Evolutionary conservation across 2,797 vertebrate genomes (phyloP).

Genomic region (Anisognathus igniventris): DNA sequence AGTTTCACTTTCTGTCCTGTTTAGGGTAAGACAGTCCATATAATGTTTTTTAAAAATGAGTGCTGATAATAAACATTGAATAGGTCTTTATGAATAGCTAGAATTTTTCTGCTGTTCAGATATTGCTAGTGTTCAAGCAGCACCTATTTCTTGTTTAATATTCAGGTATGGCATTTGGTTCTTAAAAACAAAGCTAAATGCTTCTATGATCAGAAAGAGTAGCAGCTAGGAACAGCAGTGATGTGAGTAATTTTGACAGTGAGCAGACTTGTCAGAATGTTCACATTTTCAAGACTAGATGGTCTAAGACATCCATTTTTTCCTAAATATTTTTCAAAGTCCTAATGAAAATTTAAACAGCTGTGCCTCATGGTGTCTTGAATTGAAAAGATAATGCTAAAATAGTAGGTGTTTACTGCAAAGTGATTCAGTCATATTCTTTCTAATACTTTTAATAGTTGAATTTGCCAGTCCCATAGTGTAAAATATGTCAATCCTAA

Average conservation of each 20-base stretch:
- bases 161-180: background rate
- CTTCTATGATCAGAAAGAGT: background rate
- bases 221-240: conserved; percentile 6
- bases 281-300: conserved; percentile 50
- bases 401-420: conserved; percentile 29
- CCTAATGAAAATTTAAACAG: conserved; percentile 48
- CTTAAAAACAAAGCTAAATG: background rate
- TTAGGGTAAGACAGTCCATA: background rate
- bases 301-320: conserved; percentile 35
- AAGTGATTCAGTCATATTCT: conserved; percentile 31
- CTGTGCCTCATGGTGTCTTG: background rate
- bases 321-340: conserved; percentile 53
- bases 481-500: background rate
- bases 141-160: background rate
- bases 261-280: conserved; percentile 44
- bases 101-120: background rate
- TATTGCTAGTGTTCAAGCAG: background rate
- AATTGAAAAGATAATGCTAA: conserved; percentile 19
- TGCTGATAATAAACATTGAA: background rate
- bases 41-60: background rate
- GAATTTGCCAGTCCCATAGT: background rate
- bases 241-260: conserved; percentile 13
- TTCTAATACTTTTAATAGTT: background rate
- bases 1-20: background rate
- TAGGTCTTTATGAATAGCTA: background rate